A percentile compares a stretch with the other conserved stretches of the same genome.
These are phyloP conservation scores for Drosophila saltans DNA, from an alignment of 1,140 invertebrate species.

Conservation along the genomic window DNA sequence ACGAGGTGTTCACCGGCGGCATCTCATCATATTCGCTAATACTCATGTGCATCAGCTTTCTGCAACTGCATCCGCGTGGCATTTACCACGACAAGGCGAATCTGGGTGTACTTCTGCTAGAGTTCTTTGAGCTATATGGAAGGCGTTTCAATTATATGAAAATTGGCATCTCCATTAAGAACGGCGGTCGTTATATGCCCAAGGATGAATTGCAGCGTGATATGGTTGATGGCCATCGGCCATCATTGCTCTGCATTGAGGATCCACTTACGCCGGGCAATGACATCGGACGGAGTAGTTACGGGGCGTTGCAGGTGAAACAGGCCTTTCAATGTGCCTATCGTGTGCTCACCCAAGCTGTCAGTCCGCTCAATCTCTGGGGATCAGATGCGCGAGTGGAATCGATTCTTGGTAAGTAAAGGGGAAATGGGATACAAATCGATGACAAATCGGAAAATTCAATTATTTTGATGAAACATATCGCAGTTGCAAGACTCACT, in stretches of 20 bases:
- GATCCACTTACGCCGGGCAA: conserved; percentile 98
- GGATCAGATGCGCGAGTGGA: conserved; percentile 84
- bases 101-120: conserved; percentile 96
- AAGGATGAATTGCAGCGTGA: conserved; percentile 97
- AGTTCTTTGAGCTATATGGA: conserved; percentile 99
- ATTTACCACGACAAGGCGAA: conserved; percentile 88
- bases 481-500: too few relatives aligned
- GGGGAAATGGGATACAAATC: too few relatives aligned
- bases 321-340: conserved; percentile 98
- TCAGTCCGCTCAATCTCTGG: conserved; percentile 87
- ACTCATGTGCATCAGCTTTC: conserved; percentile 98
- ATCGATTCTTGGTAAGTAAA: conserved; percentile 75
- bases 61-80: conserved; percentile 89
- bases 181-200: conserved; percentile 96
- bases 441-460: too few relatives aligned
- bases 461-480: too few relatives aligned
- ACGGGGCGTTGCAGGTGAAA: conserved; percentile 95
- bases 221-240: conserved; percentile 96
- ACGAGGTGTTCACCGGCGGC: conserved; percentile 99
- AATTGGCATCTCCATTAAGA: conserved; percentile 96
- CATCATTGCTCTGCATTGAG: conserved; percentile 97
- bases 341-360: conserved; percentile 91
- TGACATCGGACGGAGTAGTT: conserved; percentile 98
- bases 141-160: conserved; percentile 98
- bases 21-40: conserved; percentile 99